Percentiles rank a stretch among this genome's conserved stretches.
These are phyloP conservation scores for Rhadina sibilatrix DNA, from an alignment of 2,113 vertebrate genomes.

Conservation along the genomic window DNA sequence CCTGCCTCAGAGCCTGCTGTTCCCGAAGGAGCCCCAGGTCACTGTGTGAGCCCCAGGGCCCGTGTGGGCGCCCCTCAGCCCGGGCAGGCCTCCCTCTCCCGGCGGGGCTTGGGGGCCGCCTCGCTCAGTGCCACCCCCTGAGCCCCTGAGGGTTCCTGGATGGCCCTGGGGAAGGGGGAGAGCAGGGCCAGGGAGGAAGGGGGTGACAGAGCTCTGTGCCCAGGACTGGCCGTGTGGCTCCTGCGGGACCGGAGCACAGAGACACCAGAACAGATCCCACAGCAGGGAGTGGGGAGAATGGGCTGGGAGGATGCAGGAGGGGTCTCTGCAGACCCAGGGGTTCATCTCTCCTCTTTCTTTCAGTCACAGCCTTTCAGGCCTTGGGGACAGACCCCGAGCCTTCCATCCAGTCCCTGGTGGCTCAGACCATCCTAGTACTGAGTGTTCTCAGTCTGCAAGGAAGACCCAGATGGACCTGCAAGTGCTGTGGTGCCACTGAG, in stretches of 20 bases:
- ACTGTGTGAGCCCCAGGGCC: neutral
- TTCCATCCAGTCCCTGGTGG: neutral
- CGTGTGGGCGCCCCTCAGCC: neutral
- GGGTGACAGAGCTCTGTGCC: neutral
- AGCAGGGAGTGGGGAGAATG: no score
- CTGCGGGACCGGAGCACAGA: fast-evolving
- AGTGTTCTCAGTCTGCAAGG: neutral
- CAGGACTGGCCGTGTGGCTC: neutral
- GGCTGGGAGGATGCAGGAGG: neutral
- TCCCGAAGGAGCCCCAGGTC: neutral
- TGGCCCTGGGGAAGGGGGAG: neutral
- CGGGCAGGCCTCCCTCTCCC: neutral
- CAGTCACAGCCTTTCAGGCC: neutral
- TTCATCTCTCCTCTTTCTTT: neutral
- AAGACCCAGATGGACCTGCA: neutral
- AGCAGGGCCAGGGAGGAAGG: neutral
- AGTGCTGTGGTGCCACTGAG: neutral
- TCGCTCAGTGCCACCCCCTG: neutral
- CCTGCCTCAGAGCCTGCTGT: neutral
- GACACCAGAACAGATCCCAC: neutral
- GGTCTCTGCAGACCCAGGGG: neutral
- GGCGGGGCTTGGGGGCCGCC: neutral
- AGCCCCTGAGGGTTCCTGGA: neutral
- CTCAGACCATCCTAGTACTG: neutral
- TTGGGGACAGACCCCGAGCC: neutral